Evolutionary conservation across 1,140 invertebrate genomes (phyloP).

Genomic region (Copidosoma floridanum): DNA sequence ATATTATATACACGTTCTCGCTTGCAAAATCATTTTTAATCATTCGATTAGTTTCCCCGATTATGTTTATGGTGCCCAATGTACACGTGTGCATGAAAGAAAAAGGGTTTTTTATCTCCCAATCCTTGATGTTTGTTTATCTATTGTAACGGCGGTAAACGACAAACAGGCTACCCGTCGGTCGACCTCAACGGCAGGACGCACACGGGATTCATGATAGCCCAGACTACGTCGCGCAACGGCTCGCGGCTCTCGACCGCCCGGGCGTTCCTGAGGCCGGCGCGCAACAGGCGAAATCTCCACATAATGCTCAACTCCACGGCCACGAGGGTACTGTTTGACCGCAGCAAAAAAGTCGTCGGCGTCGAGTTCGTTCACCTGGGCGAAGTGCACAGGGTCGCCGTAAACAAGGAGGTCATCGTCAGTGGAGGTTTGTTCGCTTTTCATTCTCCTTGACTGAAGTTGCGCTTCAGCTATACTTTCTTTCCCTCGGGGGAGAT

Average conservation of each 20-base stretch:
- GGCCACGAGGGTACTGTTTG: slow-evolving; percentile 70
- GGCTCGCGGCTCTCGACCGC: slow-evolving; percentile 81
- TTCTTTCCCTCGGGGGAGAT: no score
- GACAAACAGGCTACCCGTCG: slow-evolving; percentile 71
- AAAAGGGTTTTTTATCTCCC: no score
- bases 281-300: slow-evolving; percentile 69
- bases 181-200: slow-evolving; percentile 82
- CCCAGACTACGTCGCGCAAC: slow-evolving; percentile 84
- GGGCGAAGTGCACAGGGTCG: slow-evolving; percentile 48
- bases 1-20: no score
- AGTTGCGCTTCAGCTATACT: no score
- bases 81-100: no score
- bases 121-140: no score
- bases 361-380: slow-evolving; percentile 67
- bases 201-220: slow-evolving; percentile 78
- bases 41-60: no score
- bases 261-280: slow-evolving; percentile 80
- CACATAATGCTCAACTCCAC: slow-evolving; percentile 77
- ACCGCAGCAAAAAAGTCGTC: slow-evolving; percentile 67
- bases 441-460: no score
- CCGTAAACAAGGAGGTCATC: slow-evolving; percentile 64
- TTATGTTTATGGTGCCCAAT: no score
- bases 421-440: slow-evolving; percentile 60
- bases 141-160: no score
- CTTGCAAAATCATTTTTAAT: no score